Base-by-base conservation (phyloP, 35 echinoderm and acorn worm genomes). In the Acanthaster planci region DNA sequence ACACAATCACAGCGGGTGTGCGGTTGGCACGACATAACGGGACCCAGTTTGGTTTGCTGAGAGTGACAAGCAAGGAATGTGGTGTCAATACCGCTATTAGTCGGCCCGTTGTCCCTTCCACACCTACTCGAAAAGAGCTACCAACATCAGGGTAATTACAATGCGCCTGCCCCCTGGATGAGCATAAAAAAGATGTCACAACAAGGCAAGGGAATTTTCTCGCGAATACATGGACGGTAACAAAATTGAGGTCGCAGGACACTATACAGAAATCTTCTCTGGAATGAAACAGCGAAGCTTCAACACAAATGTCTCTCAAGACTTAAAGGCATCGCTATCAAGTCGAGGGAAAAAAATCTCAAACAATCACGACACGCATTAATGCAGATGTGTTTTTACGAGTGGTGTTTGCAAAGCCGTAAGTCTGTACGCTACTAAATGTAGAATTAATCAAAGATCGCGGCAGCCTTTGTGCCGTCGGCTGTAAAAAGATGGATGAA, bases 341-440 rank as follows among this genome's bases (percentile, higher is more conserved):
- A n/a, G n/a, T 47, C 42, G 42, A 47, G 12, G 4, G 42, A 47
- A 12, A 12, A 47, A 47, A 47, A 47, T 12, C 12, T 12, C 42
- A 47, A 47, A 47, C 42, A 47, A 47, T 47, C 42, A 47, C 42
- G 12, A 47, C 4, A 47, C 42, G 12, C 42, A 47, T 47, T 47
- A 47, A 47, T 47, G 42, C 42, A 12, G 42, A 47, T 47, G 42
- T 47, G 42, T 26, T 12, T 72, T 72, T 72, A 72, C 64, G 64
- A 72, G 64, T 72, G 64, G 64, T 72, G 64, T 72, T 72, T 72
- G 22, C 64, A 72, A 72, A 72, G 64, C 42, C 42, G 42, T 12
- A 21, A 30, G 6, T 2, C 21, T 60, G 7, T 22, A 60, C 6
- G 6, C 7, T 21, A 60, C 57, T 60, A 21, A 19, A 60, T 60